Evolutionary conservation across 2,113 vertebrate species (phyloP).

Genomic region (Ochotona curzoniae): DNA sequence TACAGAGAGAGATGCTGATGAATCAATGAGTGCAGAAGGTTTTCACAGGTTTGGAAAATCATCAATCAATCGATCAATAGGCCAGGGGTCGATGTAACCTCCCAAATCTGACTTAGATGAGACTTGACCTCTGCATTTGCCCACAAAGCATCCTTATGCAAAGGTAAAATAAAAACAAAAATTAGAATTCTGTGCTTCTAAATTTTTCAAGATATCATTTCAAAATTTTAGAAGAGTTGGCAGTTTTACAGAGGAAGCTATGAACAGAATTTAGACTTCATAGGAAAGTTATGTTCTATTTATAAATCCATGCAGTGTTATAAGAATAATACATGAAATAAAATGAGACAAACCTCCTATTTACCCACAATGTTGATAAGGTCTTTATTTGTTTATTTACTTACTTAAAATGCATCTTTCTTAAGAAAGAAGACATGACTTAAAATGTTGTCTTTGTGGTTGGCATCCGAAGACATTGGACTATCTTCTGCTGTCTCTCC

Average conservation of each 20-base stretch:
- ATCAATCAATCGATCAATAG: too few species aligned
- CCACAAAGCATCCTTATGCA: not conserved
- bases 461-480: not conserved
- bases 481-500: too few species aligned
- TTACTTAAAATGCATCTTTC: conserved; percentile 2
- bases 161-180: not conserved
- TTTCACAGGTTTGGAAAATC: not conserved
- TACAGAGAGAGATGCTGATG: not conserved
- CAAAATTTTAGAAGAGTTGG: not conserved
- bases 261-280: not conserved
- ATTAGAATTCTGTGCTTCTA: not conserved
- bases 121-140: not conserved
- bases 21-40: not conserved
- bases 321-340: not conserved
- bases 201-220: not conserved
- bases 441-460: not conserved
- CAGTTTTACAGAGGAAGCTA: not conserved
- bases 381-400: not conserved
- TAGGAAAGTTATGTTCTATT: not conserved
- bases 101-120: not conserved
- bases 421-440: not conserved
- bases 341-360: not conserved
- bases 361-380: not conserved
- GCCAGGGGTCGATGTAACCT: not conserved
- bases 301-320: not conserved